Evolutionary conservation across 2,888 invertebrate genomes (phyloP).

Genomic region (Catocala fraxini): DNA sequence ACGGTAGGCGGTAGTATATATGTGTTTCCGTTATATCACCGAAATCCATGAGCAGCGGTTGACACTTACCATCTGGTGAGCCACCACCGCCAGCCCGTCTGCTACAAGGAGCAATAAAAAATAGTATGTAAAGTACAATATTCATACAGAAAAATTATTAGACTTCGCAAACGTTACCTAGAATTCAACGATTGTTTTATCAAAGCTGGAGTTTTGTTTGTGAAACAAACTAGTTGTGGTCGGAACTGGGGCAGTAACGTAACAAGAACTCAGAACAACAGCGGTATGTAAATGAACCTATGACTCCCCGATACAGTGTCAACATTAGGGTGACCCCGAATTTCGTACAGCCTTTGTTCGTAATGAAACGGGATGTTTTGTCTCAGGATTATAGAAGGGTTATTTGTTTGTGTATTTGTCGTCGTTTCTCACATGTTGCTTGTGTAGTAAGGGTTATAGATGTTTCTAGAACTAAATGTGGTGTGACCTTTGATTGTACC

Average conservation of each 20-base stretch:
- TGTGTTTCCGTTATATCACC: no score
- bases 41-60: no score
- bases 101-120: no score
- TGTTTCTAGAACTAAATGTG: no score
- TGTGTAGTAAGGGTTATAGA: not conserved
- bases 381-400: constrained; percentile 18
- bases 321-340: constrained; percentile 22
- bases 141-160: not conserved
- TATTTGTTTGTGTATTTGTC: constrained; percentile 16
- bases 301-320: constrained; percentile 16
- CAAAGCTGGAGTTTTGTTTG: constrained; percentile 38
- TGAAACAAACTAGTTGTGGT: constrained; percentile 21
- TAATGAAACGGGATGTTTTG: constrained; percentile 31
- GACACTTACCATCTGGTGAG: no score
- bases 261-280: constrained; percentile 37
- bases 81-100: no score
- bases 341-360: constrained; percentile 21
- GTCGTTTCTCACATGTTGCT: constrained; percentile 12
- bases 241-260: constrained; percentile 31
- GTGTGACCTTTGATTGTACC: no score
- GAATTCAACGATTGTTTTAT: constrained; percentile 27
- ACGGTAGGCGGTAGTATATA: no score
- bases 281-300: constrained; percentile 34
- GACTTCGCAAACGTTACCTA: not conserved
- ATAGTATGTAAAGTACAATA: no score